phyloP scores from a whole-genome alignment of 2,797 vertebrate genomes.

The Bradypus variegatus region DNA sequence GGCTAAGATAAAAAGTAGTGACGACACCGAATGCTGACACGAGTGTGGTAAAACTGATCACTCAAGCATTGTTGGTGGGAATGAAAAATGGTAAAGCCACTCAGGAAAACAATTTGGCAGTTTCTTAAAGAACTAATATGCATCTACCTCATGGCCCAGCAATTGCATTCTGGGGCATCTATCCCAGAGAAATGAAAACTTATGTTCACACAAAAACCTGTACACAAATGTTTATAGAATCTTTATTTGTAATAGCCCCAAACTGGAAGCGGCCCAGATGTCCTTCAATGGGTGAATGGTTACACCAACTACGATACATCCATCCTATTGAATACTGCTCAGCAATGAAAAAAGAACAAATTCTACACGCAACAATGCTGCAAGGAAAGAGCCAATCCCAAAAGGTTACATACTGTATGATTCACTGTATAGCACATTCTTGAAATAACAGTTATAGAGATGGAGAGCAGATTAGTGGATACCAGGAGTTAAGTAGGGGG shows the following conservation, averaged over 20 bases:
- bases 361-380: background rate
- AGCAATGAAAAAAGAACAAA: background rate
- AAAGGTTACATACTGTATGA: background rate
- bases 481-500: background rate
- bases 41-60: background rate
- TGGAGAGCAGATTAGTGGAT: background rate
- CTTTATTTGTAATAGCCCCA: background rate
- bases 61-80: background rate
- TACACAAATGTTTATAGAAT: background rate
- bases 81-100: background rate
- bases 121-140: background rate
- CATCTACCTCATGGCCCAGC: background rate
- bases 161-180: background rate
- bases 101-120: background rate
- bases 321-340: background rate
- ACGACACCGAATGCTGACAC: background rate
- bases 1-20: background rate
- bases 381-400: background rate
- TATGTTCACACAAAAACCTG: background rate
- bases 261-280: background rate
- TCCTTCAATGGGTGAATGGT: background rate
- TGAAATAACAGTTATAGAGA: background rate
- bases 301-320: background rate
- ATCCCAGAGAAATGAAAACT: background rate
- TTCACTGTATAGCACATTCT: too few species aligned